Evolutionary conservation across 2,888 invertebrate species (phyloP), one percentile per base, ranked within the genome.

Genomic region (Perizoma flavofasciatum): DNA sequence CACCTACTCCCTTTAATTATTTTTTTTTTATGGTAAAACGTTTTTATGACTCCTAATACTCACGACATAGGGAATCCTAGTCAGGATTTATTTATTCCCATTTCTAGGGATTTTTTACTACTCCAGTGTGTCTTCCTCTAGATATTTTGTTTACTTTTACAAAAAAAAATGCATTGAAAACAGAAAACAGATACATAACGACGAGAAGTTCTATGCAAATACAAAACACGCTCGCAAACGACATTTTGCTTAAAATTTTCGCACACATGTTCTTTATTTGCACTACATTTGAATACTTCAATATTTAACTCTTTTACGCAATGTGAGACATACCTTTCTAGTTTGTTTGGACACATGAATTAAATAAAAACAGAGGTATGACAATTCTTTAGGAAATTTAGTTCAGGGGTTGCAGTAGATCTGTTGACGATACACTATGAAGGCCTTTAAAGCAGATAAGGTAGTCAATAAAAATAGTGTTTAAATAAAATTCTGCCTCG

Each of bases 141-240:
- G 22, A 22, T 22, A 7, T 37, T 37, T 37, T 37, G 6, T 8
- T 37, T 37, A 50, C 35, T 43, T 51, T 51, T 9, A 22, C 22
- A 45, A 45, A 53, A 49, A 40, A 49, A 40, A 53, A 55, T n/a
- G 40, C 52, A 11, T 34, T 9, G 9, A 48, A 22, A 22, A 22
- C 1, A 22, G 22, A 22, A 22, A 1, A 22, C 22, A 22, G 22
- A 22, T 22, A 48, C 39, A 51, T 44, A 59, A 43, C 55, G 58
- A 67, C 68, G 65, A 61, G 67, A 72, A 69, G 65, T 70, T 67
- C 65, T 47, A 59, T 60, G 59, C 62, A 74, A 72, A 74, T 58
- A 71, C 49, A 55, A 53, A 63, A 55, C 63, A 54, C 41, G 50
- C 61, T 44, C 70, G 70, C 67, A 54, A 63, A 63, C 67, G 64